A percentile compares a stretch with the other conserved stretches of the same genome.
Evolutionary conservation across 1,140 invertebrate species (phyloP).

Genomic region (Philotrypesis tridentata): DNA sequence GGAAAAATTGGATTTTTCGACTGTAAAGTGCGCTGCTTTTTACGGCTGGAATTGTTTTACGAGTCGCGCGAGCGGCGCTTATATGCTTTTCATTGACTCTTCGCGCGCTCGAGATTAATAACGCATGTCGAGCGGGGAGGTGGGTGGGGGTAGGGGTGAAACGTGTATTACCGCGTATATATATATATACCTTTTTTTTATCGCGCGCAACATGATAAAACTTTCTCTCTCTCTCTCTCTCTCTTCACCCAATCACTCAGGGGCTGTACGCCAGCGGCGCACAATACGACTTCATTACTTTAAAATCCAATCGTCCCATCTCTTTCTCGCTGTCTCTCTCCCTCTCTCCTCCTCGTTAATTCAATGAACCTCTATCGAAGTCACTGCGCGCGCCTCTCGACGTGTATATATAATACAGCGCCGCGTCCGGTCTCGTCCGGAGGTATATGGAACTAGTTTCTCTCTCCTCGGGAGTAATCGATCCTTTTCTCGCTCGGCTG

Average conservation of each 20-base stretch:
- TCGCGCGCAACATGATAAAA: too few relatives aligned
- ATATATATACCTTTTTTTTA: too few relatives aligned
- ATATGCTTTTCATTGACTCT: too few relatives aligned
- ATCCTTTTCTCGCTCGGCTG: constrained; percentile 7
- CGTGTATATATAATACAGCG: not conserved
- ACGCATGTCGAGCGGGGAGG: too few relatives aligned
- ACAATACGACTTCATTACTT: constrained; percentile 31
- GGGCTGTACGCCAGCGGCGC: not conserved
- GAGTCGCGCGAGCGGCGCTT: too few relatives aligned
- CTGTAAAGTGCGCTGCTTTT: not conserved
- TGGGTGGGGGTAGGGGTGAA: too few relatives aligned
- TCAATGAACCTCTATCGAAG: constrained; percentile 15
- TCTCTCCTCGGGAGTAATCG: not conserved
- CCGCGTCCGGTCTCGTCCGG: not conserved
- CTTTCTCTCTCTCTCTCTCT: too few relatives aligned
- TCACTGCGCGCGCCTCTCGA: not conserved
- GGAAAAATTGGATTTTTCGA: constrained; percentile 38
- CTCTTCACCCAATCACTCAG: not conserved
- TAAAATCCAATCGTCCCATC: constrained; percentile 22
- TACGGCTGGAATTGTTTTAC: not conserved
- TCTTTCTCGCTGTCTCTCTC: not conserved
- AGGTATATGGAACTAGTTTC: not conserved
- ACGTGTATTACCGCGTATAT: too few relatives aligned
- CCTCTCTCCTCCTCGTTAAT: constrained; percentile 17
- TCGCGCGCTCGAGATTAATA: not conserved